phyloP scores from a whole-genome alignment of 35 echinoderm and acorn worm genomes.

The Heliocidaris tuberculata region DNA sequence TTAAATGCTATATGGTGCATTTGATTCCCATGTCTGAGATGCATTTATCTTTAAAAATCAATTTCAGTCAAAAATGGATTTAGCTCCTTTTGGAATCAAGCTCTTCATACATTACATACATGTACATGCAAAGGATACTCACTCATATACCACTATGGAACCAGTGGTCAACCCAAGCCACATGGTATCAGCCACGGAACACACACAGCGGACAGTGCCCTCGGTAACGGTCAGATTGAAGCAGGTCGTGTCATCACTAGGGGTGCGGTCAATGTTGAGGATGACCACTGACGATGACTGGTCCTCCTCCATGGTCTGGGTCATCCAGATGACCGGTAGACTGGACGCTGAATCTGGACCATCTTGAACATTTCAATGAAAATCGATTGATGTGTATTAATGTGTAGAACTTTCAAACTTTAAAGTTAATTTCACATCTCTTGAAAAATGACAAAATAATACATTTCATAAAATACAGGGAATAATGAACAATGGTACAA shows the following conservation, averaged over 20 bases:
- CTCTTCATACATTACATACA: too few relatives aligned
- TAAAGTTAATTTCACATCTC: too few relatives aligned
- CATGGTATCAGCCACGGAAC: conserved; percentile 82
- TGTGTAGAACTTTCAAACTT: too few relatives aligned
- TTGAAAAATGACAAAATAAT: too few relatives aligned
- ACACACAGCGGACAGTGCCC: conserved; percentile 69
- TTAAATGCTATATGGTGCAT: too few relatives aligned
- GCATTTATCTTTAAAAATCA: too few relatives aligned
- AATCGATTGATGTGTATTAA: neutral
- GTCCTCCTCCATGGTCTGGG: conserved; percentile 47
- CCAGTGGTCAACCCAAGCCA: conserved; percentile 78
- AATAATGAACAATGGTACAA: too few relatives aligned
- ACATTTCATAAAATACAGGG: too few relatives aligned
- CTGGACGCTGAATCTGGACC: conserved; percentile 27
- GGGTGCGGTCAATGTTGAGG: conserved; percentile 67
- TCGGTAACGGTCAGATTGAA: conserved; percentile 60
- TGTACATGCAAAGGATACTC: conserved; percentile 6
- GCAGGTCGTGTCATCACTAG: conserved; percentile 63
- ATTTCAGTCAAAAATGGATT: too few relatives aligned
- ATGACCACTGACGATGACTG: conserved; percentile 61
- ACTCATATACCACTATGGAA: conserved; percentile 77
- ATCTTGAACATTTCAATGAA: neutral
- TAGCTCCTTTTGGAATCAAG: too few relatives aligned
- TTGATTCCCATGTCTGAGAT: too few relatives aligned
- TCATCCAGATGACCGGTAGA: conserved; percentile 66